Evolutionary conservation across 2,113 vertebrate genomes (phyloP).

Genomic region (Parus major): DNA sequence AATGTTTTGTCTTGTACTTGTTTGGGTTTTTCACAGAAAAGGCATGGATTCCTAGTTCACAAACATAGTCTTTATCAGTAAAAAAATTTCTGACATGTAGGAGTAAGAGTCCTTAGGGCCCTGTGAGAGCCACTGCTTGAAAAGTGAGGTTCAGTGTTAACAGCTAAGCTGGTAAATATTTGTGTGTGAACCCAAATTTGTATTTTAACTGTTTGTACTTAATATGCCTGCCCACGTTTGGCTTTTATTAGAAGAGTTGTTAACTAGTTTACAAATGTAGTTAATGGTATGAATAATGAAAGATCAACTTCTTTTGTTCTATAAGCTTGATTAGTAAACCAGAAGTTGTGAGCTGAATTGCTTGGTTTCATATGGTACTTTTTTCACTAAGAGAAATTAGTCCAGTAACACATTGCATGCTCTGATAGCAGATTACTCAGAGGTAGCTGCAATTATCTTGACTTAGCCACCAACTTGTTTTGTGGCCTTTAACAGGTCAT

Average conservation of each 20-base stretch:
- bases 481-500: conserved; percentile 37
- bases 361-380: neutral
- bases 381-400: neutral
- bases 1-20: neutral
- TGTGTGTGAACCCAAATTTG: neutral
- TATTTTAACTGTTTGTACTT: neutral
- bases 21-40: conserved; percentile 13
- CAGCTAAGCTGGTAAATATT: neutral
- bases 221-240: neutral
- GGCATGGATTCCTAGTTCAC: neutral
- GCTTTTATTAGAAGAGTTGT: neutral
- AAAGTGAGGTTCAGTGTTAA: neutral
- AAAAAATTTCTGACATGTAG: neutral
- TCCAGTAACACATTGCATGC: neutral
- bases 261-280: neutral
- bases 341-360: neutral
- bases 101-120: neutral
- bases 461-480: conserved; percentile 15
- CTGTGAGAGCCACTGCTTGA: neutral
- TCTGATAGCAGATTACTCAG: neutral
- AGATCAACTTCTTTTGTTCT: neutral
- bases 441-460: conserved; percentile 14
- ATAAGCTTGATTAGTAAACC: neutral
- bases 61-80: neutral
- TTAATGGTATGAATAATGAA: neutral